A percentile compares a stretch with the other conserved stretches of the same genome.
Evolutionary conservation across 2,797 vertebrate species (phyloP).

Genomic region (Pseudomugil tenellus): DNA sequence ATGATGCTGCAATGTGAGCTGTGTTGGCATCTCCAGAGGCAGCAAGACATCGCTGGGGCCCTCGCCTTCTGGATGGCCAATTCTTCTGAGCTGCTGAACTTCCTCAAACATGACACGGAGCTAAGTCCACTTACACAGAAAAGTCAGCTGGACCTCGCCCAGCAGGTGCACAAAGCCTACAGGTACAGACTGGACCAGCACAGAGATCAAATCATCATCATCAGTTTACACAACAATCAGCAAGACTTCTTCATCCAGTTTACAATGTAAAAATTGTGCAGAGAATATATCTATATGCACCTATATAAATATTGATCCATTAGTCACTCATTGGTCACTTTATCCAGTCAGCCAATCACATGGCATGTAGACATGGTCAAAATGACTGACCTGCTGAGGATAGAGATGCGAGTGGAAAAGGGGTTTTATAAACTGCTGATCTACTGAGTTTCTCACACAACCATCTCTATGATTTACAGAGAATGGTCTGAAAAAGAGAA

Average conservation of each 20-base stretch:
- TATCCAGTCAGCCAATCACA: background rate
- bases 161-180: slow-evolving; percentile 90
- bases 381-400: too few relatives aligned
- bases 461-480: too few relatives aligned
- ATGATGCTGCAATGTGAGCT: background rate
- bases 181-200: slow-evolving; percentile 74
- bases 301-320: background rate
- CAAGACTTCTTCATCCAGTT: background rate
- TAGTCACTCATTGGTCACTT: background rate
- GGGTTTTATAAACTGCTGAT: too few relatives aligned
- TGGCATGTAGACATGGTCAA: background rate
- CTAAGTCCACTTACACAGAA: slow-evolving; percentile 87
- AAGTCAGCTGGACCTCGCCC: slow-evolving; percentile 88
- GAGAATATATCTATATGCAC: background rate
- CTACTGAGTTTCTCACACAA: too few relatives aligned
- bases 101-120: slow-evolving; percentile 90
- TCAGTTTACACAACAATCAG: background rate
- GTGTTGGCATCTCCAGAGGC: slow-evolving; percentile 82
- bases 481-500: too few relatives aligned
- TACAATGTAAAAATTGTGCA: background rate
- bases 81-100: slow-evolving; percentile 92
- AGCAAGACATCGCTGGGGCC: slow-evolving; percentile 88
- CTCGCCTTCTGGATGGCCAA: slow-evolving; percentile 97
- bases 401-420: too few relatives aligned
- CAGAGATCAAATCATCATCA: background rate